Evolutionary conservation across 2,797 vertebrate genomes (phyloP), one percentile per base, ranked within the genome.

Genomic region (Thunnus albacares): DNA sequence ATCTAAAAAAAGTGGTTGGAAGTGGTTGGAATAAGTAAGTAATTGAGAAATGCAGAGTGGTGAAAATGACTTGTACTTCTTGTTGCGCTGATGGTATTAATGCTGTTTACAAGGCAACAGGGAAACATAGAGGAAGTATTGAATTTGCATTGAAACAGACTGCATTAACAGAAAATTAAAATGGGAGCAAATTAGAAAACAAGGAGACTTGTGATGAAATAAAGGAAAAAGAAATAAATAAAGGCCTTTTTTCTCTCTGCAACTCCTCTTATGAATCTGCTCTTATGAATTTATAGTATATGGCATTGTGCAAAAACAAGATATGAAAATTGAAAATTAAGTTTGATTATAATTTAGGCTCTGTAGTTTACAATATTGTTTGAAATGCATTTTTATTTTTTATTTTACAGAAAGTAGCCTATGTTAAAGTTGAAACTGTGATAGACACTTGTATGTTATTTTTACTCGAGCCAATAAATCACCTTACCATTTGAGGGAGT

Each of bases 401-500:
- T 53, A 20, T 51, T 57, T 28, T 56, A 17, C 52, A 15, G 28
- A 57, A 7, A 10, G 0, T 33, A 22, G 11, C 53, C 10, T 7
- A 49, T 60, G 52, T 66, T 45, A 17, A 30, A 51, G 26, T 43
- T 20, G 14, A 33, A 11, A 43, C 30, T 45, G 51, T 12, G 3
- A 66, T 13, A 17, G 6, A 6, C 53, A 28, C 41, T 18, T 67
- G 12, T 28, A 8, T 73, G 28, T 1, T 3, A 67, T 57, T 17
- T 76, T 47, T 58, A 18, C 38, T 41, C 9, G 18, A 24, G 66
- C 61, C 77, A 57, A 66, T 70, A 80, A 63, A 82, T 81, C 77
- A 77, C 61, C n/a, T 49, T 26, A 28, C 47, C 69, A 59, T 84
- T 60, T 82, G 30, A 72, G 73, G n/a, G 41, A 60, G 67, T 1